These are phyloP conservation scores for Rachycentron canadum DNA, from an alignment of 2,797 vertebrate species.

Conservation along the genomic window DNA sequence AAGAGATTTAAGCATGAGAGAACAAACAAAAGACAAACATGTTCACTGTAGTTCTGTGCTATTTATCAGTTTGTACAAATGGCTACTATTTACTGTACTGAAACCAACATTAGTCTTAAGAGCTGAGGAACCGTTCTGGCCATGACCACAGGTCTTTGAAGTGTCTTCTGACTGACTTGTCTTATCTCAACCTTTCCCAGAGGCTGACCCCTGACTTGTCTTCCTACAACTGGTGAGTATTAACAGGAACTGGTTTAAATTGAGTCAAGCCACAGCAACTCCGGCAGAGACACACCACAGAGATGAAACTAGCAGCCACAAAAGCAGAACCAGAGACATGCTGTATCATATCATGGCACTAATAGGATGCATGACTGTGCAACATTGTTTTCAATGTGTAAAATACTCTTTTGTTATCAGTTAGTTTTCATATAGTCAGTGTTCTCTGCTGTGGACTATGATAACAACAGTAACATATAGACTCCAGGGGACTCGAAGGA, in stretches of 20 bases:
- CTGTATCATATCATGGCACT: neutral
- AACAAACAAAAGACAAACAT: neutral
- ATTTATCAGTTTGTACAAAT: neutral
- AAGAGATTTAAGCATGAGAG: neutral
- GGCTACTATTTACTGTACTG: neutral
- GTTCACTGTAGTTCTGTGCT: neutral
- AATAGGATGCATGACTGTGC: neutral
- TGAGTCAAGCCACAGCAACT: neutral
- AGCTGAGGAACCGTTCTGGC: neutral
- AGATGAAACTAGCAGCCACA: neutral
- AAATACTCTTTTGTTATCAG: neutral
- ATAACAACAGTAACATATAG: neutral
- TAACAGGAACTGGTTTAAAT: slow-evolving; percentile 5
- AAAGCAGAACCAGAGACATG: slow-evolving; percentile 38
- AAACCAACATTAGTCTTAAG: slow-evolving; percentile 20
- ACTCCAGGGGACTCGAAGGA: neutral
- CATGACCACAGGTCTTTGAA: slow-evolving; percentile 2
- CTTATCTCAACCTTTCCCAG: slow-evolving; percentile 75
- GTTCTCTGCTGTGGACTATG: neutral
- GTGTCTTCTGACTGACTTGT: slow-evolving; percentile 34
- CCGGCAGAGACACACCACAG: neutral
- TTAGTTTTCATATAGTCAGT: neutral
- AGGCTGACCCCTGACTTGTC: slow-evolving; percentile 87
- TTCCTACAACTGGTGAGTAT: slow-evolving; percentile 86
- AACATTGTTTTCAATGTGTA: neutral